Evolutionary conservation across 1,140 invertebrate species (phyloP), one percentile per base, ranked within the genome.

Genomic region (Apis cerana): DNA sequence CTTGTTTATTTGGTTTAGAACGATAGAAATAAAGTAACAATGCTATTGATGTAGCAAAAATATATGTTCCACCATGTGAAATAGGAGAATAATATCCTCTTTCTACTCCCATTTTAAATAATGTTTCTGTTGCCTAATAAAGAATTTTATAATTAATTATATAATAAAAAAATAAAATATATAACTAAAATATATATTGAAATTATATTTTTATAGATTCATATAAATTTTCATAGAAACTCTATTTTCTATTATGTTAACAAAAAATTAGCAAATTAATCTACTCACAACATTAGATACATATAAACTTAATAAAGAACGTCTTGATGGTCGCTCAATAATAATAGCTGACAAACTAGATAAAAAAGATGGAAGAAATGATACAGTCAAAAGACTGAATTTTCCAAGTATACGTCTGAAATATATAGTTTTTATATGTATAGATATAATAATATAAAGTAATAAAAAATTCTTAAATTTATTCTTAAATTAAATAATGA

Each of bases 211-310:
- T 15, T 50, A 50, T 43, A 21, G 11, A 23, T 58, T 43, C 54
- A 54, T 8, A 43, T 65, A 17, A 43, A 27, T 33, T 11, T 56
- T 71, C 19, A 33, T 27, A 70, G 10, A 59, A 27, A 54, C 5
- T 12, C 13, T 62, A 62, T 62, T 62, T 67, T 8, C 48, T 48
- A 61, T 43, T 10, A 84, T 69, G 9, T 21, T 52, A n/a, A 77
- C 50, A 43, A 86, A 21, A 13, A 17, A 76, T 59, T 65, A 74
- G 48, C 8, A 15, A 78, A 72, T 12, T 72, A 23, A 82, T 74
- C 15, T 83, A 94, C 96, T 95, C 94, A 96, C 96, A 90, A 97
- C 95, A 94, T 98, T 98, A 65, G 96, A 96, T 70, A 97, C 96
- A 93, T 98, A 98, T 19, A 97, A 93, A 86, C 96, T 96, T 10